phyloP scores from a whole-genome alignment of 2,797 vertebrate species.

The Falco naumanni region DNA sequence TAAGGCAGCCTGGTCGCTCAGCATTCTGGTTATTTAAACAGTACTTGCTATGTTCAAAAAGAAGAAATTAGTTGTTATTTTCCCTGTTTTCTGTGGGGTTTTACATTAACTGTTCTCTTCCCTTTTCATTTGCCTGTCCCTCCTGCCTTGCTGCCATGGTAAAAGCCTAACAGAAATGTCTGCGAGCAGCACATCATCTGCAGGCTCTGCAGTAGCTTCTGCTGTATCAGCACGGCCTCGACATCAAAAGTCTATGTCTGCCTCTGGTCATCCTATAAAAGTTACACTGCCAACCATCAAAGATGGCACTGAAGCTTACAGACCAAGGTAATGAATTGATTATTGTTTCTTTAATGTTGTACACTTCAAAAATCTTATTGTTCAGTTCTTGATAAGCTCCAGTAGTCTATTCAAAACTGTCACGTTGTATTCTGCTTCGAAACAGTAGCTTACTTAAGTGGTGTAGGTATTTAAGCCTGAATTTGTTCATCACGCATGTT shows the following conservation, averaged over 20 bases:
- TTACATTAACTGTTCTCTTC: neutral
- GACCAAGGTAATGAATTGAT: conserved; percentile 83
- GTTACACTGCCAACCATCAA: conserved; percentile 96
- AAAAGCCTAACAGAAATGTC: conserved; percentile 94
- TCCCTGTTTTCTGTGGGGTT: neutral
- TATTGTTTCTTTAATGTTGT: neutral
- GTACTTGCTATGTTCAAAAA: neutral
- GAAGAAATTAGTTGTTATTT: neutral
- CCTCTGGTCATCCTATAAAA: conserved; percentile 95
- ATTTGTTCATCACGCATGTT: neutral
- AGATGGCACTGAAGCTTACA: conserved; percentile 89
- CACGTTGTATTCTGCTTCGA: fast-evolving
- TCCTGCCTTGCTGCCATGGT: neutral
- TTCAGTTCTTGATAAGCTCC: neutral
- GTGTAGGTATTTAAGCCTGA: neutral
- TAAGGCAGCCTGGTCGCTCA: neutral
- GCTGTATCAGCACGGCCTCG: conserved; percentile 88
- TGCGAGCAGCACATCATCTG: conserved; percentile 79
- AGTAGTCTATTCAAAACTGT: neutral
- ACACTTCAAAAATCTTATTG: neutral
- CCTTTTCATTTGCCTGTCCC: neutral
- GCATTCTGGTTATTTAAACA: neutral
- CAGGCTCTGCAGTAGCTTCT: conserved; percentile 76
- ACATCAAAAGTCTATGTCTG: conserved; percentile 98
- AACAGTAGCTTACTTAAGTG: neutral